These are phyloP conservation scores for Gonioctena quinquepunctata DNA, from an alignment of 1,140 invertebrate genomes.

Conservation along the genomic window DNA sequence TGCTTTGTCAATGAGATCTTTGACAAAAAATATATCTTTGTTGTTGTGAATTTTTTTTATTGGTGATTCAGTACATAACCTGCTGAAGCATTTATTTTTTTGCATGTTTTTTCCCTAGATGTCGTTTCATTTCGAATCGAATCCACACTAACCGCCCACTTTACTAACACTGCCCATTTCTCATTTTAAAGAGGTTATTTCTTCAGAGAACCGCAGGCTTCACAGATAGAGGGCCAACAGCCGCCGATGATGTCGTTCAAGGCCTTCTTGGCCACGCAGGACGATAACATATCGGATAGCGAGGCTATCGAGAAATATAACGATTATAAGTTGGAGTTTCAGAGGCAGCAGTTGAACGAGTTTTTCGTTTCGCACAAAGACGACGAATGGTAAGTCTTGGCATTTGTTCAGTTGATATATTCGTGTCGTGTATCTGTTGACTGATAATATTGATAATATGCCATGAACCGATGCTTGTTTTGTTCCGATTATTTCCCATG, in stretches of 20 bases:
- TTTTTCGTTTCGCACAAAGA: constrained; percentile 99
- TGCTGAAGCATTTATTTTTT: constrained; percentile 15
- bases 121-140: constrained; percentile 20
- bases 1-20: no score
- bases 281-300: constrained; percentile 96
- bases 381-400: constrained; percentile 92
- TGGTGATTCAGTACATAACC: no score
- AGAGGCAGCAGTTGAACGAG: constrained; percentile 94
- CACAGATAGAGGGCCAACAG: constrained; percentile 66
- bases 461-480: no score
- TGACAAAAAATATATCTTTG: no score
- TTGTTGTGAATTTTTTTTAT: no score
- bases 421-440: no score
- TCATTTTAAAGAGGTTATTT: constrained; percentile 45
- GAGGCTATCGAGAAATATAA: constrained; percentile 97
- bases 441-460: no score
- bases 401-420: background rate
- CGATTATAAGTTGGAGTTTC: constrained; percentile 98
- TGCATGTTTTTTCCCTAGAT: constrained; percentile 22
- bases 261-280: constrained; percentile 92
- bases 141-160: background rate
- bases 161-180: constrained; percentile 21
- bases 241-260: constrained; percentile 97
- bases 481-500: no score
- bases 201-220: constrained; percentile 45